These are phyloP conservation scores for Drosophila sp. DNA, from an alignment of 1,140 invertebrate species.

Conservation along the genomic window DNA sequence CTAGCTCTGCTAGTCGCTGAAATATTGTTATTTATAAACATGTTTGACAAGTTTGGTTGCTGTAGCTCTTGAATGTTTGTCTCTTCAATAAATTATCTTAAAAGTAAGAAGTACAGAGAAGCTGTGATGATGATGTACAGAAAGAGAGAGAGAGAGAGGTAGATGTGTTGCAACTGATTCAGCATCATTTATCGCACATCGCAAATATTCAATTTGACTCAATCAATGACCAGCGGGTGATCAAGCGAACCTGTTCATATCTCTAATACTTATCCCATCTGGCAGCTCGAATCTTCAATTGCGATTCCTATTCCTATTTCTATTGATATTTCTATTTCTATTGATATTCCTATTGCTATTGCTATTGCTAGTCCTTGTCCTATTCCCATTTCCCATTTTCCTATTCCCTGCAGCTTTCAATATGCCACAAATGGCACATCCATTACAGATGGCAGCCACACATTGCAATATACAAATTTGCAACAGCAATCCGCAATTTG, in stretches of 20 bases:
- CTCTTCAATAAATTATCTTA: too few species aligned
- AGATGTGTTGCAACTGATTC: slow-evolving; percentile 10
- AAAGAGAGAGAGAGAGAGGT: too few species aligned
- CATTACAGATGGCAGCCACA: slow-evolving; percentile 68
- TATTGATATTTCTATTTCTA: slow-evolving; percentile 4
- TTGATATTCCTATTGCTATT: slow-evolving; percentile 27
- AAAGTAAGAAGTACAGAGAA: too few species aligned
- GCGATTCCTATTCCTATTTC: neutral
- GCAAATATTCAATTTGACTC: slow-evolving; percentile 18
- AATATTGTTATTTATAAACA: too few species aligned
- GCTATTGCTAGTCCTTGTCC: slow-evolving; percentile 8
- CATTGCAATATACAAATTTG: slow-evolving; percentile 76
- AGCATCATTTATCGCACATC: slow-evolving; percentile 9
- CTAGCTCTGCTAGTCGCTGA: too few species aligned
- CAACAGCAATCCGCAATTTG: slow-evolving; percentile 55
- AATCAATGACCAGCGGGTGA: slow-evolving; percentile 1
- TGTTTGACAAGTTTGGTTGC: too few species aligned
- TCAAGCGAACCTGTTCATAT: slow-evolving; percentile 8
- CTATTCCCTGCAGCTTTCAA: slow-evolving; percentile 36
- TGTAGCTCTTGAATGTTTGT: too few species aligned
- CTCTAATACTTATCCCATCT: slow-evolving; percentile 2
- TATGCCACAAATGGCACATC: slow-evolving; percentile 74
- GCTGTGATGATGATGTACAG: too few species aligned
- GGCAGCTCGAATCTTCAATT: neutral
- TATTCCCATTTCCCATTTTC: slow-evolving; percentile 38